A percentile compares a stretch with the other conserved stretches of the same genome.
phyloP scores from a whole-genome alignment of 2,888 invertebrate genomes.

The Lottia gigantea region DNA sequence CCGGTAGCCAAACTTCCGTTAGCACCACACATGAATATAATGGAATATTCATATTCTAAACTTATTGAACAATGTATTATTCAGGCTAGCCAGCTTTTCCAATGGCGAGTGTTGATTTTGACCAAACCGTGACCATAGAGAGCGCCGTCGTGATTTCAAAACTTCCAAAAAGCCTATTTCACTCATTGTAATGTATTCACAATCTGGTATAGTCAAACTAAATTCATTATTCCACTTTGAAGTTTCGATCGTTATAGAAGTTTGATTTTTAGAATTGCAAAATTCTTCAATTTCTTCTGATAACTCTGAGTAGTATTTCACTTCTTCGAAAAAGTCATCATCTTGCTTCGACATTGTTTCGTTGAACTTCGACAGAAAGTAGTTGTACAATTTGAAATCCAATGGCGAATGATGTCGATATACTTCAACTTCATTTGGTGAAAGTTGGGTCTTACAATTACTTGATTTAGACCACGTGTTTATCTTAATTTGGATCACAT shows the following conservation, averaged over 20 bases:
- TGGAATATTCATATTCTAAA: too few species aligned
- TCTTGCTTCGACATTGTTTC: background rate
- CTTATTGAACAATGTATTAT: background rate
- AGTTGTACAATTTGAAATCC: background rate
- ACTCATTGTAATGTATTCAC: background rate
- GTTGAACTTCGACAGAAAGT: background rate
- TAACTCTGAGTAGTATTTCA: background rate
- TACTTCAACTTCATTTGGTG: background rate
- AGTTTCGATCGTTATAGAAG: background rate
- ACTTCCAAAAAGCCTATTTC: background rate
- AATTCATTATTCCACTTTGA: background rate
- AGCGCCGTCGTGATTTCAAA: background rate
- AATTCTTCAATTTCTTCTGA: background rate
- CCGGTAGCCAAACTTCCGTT: too few species aligned
- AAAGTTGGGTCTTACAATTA: background rate
- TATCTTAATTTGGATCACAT: background rate
- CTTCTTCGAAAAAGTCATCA: background rate
- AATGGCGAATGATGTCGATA: background rate
- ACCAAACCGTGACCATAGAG: background rate
- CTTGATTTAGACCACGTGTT: background rate
- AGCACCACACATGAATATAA: too few species aligned
- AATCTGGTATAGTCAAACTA: background rate
- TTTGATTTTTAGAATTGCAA: background rate
- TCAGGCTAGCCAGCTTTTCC: background rate
- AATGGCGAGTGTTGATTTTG: background rate